Base-by-base conservation (phyloP, 2,888 invertebrate genomes). In the Patella pellucida region DNA sequence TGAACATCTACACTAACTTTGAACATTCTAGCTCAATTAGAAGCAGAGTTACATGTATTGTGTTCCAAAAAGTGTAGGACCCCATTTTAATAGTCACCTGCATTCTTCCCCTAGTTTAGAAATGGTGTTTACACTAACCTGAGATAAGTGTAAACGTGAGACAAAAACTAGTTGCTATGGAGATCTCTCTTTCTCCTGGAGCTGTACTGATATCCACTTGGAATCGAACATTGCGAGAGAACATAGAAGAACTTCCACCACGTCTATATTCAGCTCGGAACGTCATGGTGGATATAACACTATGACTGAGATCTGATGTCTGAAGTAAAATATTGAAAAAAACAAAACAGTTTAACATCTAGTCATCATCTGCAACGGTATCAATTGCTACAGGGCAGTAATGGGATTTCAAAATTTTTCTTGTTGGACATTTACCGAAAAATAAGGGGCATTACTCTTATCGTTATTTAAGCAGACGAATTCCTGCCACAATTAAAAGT, bases 251-350 rank as follows among this genome's bases (percentile, higher is more conserved):
- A 74, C 97, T 97, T n/a, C 92, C 91, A 9, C 91, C 90, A 71
- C 99, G 93, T 90, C 97, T 97, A 92, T 99, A 99, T 91, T 99
- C 99, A 77, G 99, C 98, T 74, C 97, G 94, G 92, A 99, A 99
- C 56, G 98, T 97, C 94, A 97, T 97, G 71, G 99, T 98, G 81
- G 97, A 97, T 52, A 97, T 94, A n/a, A 99, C 99, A 88, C 97
- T 98, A 92, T 99, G 99, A 78, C 88, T 89, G 68, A 91, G 83
- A 82, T 91, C 91, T 51, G 91, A 89, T 19, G 91, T 91, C 90
- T 91, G 85, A n/a, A 81, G 75, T 9, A 41, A 41, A 41, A 41
- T 9, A 41, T 41, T 41, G 7, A 41, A 41, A 41, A 41, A 41
- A 41, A 41, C 41, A 5, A 41, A 41, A 41, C 9, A 41, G 41